Evolutionary conservation across 2,113 vertebrate species (phyloP), one percentile per base, ranked within the genome.

Genomic region (Anhinga rufa): DNA sequence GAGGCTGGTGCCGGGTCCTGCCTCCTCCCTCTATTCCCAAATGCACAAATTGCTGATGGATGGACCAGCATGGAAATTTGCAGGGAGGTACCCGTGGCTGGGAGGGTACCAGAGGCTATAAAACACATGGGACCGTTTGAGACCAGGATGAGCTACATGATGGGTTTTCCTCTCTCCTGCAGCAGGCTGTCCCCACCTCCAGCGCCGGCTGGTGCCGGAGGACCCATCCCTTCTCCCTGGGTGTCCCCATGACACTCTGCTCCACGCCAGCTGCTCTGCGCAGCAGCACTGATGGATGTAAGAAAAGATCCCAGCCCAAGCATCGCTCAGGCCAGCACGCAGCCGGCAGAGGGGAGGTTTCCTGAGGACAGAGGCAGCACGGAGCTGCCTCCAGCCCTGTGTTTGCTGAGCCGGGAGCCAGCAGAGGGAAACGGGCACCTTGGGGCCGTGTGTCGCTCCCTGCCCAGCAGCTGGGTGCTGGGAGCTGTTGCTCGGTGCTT

Each of bases 201-300:
- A 2, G 31, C 40, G 24, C 28, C 2, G 4, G 38, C 17, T 4
- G 16, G 21, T 12, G 64, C 42, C 24, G 49, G 66, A 49, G 49
- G 20, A 32, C 6, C 19, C 8, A 1, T 42, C 52, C 78, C n/a
- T 60, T 26, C 12, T 46, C 22, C 75, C 28, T 1, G 34, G 22
- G 31, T 5, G 2, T 25, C 46, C 74, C 21, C 36, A 2, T 1
- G 18, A 31, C n/a, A 57, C 80, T 55, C 29, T 42, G 32, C 76
- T 48, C 40, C 2, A 0, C 2, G 0, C 51, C 1, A 5, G 17
- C 54, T 3, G 17, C 83, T 34, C 69, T 5, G 22, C 8, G 2
- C 49, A 9, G 51, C 5, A 19, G 17, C 6, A 1, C 7, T 40
- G 65, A 16, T 31, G 64, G 70, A n/a, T 62, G 12, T 17, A 9